Conservation (phyloP, 2,113 vertebrate genomes). For the Telmatochromis bifrenatus region DNA sequence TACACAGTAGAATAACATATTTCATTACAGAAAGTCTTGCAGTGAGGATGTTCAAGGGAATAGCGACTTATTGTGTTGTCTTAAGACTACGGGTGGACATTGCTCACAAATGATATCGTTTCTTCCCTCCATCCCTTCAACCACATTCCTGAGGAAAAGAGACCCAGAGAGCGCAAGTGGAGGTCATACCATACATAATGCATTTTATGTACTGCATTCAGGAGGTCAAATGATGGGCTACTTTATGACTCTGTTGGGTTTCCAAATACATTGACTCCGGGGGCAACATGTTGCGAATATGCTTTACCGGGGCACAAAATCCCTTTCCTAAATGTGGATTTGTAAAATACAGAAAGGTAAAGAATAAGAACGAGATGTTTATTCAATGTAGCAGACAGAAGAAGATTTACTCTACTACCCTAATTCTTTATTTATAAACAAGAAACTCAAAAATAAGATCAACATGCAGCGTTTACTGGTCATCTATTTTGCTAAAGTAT, state of each 20-base stretch:
- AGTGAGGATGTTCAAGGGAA: not conserved
- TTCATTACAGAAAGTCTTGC: slow-evolving; percentile 27
- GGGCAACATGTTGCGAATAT: slow-evolving; percentile 4
- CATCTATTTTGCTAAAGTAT: not conserved
- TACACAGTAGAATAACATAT: slow-evolving; percentile 10
- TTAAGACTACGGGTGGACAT: not conserved
- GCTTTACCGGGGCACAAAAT: not conserved
- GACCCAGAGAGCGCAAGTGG: not conserved
- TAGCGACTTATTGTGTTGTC: slow-evolving; percentile 17
- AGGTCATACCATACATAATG: not conserved
- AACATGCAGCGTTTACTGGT: not conserved
- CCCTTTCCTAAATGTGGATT: not conserved
- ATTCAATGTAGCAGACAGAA: not conserved
- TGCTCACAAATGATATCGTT: not conserved
- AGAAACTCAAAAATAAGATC: not conserved
- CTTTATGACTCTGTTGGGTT: not conserved
- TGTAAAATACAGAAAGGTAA: not conserved
- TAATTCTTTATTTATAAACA: not conserved
- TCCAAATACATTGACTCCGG: not conserved
- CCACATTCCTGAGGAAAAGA: not conserved
- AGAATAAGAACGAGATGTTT: not conserved
- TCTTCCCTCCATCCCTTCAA: not conserved
- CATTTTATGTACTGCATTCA: not conserved
- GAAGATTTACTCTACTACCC: not conserved
- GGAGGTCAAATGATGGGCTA: not conserved